Evolutionary conservation across 2,888 invertebrate genomes (phyloP), one percentile per base, ranked within the genome.

Genomic region (Orchesellides sinensis): DNA sequence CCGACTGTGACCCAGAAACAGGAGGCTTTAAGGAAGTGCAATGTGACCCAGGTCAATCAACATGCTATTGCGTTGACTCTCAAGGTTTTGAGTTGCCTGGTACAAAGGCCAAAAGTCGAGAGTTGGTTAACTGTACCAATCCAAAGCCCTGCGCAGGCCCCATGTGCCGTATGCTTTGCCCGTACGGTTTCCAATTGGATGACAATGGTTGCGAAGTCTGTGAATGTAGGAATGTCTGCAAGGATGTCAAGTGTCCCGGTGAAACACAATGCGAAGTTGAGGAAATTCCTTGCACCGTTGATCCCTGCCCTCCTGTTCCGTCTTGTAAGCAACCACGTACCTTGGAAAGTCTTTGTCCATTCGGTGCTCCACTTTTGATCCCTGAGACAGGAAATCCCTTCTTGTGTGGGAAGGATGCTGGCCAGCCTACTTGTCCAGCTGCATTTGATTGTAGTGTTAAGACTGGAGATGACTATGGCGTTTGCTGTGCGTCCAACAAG

Each of bases 81-180:
- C 93, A 93, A 88, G 90, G 90, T 0, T 89, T 89, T 80, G 90
- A 90, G 78, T 66, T 89, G 56, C 87, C 89, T 8, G 90, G 90
- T n/a, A 90, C 90, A 1, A 69, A 90, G 47, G 89, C 89, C 0
- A 88, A 88, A 17, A 79, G 88, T 29, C 29, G 79, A 29, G 87
- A 89, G 0, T 90, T 93, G 19, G 93, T 95, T 25, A 94, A 95
- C 90, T 95, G 95, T 89, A 93, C 94, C 10, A 92, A 92, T 59
- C 94, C 94, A 0, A 40, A 40, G 2, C 92, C 93, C 0, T 96
- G 96, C 89, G 93, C 95, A 0, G 95, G 95, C 0, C 95, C 95
- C 88, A 94, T 94, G 0, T 96, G 96, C 89, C 93, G 96, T 52
- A 96, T 96, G 96, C 93, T 96, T 85, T 96, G 96, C 88, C 94